Conservation (phyloP, 2,888 invertebrate species). For the Zygogramma bicolorata region DNA sequence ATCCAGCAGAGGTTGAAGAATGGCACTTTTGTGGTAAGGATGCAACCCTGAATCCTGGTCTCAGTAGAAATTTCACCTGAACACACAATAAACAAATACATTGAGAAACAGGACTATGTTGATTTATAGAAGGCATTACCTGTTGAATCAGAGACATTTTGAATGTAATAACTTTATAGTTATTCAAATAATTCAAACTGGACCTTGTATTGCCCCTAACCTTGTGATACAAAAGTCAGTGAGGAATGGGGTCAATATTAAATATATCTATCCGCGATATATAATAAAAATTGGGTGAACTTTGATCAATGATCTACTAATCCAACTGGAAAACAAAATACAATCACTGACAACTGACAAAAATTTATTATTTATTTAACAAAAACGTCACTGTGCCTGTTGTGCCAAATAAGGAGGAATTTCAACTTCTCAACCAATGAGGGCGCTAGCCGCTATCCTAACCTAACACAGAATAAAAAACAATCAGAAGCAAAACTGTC, state of each 20-base stretch:
- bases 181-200: background rate
- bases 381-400: too few species aligned
- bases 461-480: too few species aligned
- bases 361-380: too few species aligned
- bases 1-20: slow-evolving; percentile 46
- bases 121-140: background rate
- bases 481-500: too few species aligned
- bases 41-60: slow-evolving; percentile 33
- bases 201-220: background rate
- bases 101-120: background rate
- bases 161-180: background rate
- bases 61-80: slow-evolving; percentile 40
- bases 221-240: background rate
- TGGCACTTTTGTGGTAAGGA: slow-evolving; percentile 38
- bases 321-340: too few species aligned
- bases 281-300: background rate
- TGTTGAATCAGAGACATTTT: slow-evolving; percentile 15
- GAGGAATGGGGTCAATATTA: background rate
- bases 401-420: too few species aligned
- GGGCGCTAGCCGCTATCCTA: too few species aligned
- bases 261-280: background rate
- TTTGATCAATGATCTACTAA: too few species aligned
- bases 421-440: too few species aligned
- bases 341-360: too few species aligned
- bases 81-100: slow-evolving; percentile 19